Base-by-base conservation (phyloP, 64 coral and sea anemone genomes). In the Actinia tenebrosa region DNA sequence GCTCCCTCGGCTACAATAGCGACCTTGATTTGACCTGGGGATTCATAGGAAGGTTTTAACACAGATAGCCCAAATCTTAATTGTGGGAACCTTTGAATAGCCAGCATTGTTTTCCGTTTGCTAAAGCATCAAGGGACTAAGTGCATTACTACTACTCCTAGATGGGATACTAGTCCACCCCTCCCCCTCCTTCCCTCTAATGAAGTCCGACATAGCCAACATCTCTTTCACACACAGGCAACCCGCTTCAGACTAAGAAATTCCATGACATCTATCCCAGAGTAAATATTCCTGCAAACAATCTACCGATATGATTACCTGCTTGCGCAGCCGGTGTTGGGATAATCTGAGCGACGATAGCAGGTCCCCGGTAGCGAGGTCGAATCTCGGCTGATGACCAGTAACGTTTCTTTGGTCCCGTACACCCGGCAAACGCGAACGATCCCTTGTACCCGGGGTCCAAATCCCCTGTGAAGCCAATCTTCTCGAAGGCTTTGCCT, bases 281-380 rank as follows among this genome's bases (percentile, higher is more conserved):
- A 37, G 30, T 37, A 37, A 37, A 37, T 37, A 37, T 37, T 37
- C 30, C 30, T 37, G 30, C 30, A 37, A 37, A 37, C 30, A 37
- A 37, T 37, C 30, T 37, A 37, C 30, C 30, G 30, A 23, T n/a
- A 66, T 22, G 5, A 8, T 77, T 53, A 98, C 95, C 95, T 92
- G 91, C 89, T 71, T 98, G 92, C n/a, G 89, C 87, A 56, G 95
- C 95, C 9, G 95, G 95, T 9, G 95, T 98, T 14, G 92, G 92
- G 44, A 98, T 98, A 10, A 98, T 64, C 52, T 94, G 89, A 2
- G 93, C 83, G 53, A 98, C 92, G n/a, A 98, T 91, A 26, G 95
- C 86, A 5, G 95, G 95, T 20, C 95, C 95, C 4, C 91, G 92
- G 42, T 98, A 94, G 20, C 92, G 84, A 2, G 95, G 92, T 18